Evolutionary conservation across 2,888 invertebrate species (phyloP).

Genomic region (Antheraea yamamai): DNA sequence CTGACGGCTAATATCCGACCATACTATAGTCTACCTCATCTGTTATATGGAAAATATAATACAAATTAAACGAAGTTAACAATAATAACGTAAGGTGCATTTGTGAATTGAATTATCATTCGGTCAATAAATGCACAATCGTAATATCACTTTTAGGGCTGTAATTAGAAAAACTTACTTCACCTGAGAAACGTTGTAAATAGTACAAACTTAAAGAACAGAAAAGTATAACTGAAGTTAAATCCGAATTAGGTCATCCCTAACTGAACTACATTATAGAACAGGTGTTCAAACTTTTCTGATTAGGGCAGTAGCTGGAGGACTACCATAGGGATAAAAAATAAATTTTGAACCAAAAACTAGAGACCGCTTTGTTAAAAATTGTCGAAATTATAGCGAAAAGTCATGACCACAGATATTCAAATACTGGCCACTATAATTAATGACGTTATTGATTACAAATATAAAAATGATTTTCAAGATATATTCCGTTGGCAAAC

Average conservation of each 20-base stretch:
- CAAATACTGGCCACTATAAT: not conserved
- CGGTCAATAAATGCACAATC: not conserved
- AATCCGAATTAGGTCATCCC: not conserved
- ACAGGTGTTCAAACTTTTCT: constrained; percentile 5
- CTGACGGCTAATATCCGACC: constrained; percentile 25
- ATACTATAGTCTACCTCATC: not conserved
- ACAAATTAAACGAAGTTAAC: not conserved
- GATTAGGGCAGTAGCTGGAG: constrained; percentile 1
- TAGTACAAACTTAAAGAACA: not conserved
- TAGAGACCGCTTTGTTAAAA: not conserved
- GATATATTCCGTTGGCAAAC: no score
- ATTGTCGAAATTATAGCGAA: not conserved
- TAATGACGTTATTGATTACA: not conserved
- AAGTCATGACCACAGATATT: not conserved
- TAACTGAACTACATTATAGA: not conserved
- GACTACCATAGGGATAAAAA: not conserved
- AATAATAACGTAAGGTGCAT: not conserved
- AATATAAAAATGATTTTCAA: no score
- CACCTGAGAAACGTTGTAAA: not conserved
- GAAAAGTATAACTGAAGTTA: not conserved
- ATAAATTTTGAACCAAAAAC: not conserved
- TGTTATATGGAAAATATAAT: not conserved
- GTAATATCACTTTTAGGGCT: not conserved
- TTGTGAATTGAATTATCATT: no score
- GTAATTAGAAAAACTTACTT: not conserved